Conservation (phyloP, 2,113 vertebrate species). For the Eublepharis macularius region DNA sequence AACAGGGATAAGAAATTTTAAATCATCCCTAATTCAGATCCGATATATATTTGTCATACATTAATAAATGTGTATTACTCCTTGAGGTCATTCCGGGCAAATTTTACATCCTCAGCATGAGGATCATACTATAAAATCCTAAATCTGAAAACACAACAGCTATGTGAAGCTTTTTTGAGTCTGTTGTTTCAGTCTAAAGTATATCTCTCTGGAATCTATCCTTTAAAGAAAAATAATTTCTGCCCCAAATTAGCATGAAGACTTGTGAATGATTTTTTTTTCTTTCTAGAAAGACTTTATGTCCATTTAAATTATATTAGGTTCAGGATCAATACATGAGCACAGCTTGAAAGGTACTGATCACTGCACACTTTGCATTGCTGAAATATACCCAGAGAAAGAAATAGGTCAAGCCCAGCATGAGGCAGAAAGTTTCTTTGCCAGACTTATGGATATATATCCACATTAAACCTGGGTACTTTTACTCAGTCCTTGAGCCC, state of each 20-base stretch:
- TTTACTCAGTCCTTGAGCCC: slow-evolving; percentile 11
- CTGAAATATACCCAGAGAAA: slow-evolving; percentile 30
- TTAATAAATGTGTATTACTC: slow-evolving; percentile 21
- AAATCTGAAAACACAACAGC: slow-evolving; percentile 31
- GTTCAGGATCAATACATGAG: slow-evolving; percentile 42
- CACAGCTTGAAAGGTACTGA: slow-evolving; percentile 42
- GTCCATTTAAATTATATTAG: slow-evolving; percentile 40
- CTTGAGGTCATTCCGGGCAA: slow-evolving; percentile 34
- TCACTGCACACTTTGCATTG: not conserved
- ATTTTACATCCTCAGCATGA: slow-evolving; percentile 32
- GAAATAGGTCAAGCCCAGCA: not conserved
- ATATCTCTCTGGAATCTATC: slow-evolving; percentile 5
- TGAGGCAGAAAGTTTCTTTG: not conserved
- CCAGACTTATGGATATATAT: not conserved
- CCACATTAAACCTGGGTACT: not conserved
- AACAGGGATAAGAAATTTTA: too few relatives aligned
- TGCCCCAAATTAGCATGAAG: slow-evolving; percentile 43
- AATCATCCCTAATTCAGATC: too few relatives aligned
- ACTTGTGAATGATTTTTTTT: not conserved
- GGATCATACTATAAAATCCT: slow-evolving; percentile 44
- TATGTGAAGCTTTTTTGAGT: slow-evolving; percentile 21
- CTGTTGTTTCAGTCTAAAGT: slow-evolving; percentile 5
- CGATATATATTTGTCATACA: too few relatives aligned
- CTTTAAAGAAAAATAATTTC: not conserved
- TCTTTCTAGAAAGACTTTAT: slow-evolving; percentile 34